Percentiles rank a stretch among this genome's conserved stretches.
phyloP scores from a whole-genome alignment of 2,113 vertebrate genomes.

The Ageneiosus marmoratus region DNA sequence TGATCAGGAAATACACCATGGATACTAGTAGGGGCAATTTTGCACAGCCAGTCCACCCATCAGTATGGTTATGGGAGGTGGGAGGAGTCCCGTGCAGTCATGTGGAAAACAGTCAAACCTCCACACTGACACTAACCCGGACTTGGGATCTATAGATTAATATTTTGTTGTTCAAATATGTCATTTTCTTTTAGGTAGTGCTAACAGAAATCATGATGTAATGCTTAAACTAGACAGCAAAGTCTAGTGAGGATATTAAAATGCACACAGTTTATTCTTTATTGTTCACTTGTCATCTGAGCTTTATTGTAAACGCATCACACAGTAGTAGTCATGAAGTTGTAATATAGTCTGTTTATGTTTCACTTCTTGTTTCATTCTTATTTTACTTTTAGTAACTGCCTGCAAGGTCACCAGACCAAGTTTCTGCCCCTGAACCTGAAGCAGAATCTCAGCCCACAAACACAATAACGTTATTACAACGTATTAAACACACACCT shows the following conservation, averaged over 20 bases:
- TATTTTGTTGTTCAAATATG: not conserved
- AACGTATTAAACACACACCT: not conserved
- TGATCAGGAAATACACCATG: too few species aligned
- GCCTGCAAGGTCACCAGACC: constrained; percentile 27
- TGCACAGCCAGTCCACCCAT: too few species aligned
- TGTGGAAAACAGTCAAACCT: not conserved
- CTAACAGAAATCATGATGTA: not conserved
- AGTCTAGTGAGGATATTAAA: not conserved
- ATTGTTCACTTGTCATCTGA: not conserved
- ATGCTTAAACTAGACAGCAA: not conserved
- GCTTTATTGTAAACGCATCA: not conserved
- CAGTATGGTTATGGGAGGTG: too few species aligned
- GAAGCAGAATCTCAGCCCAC: not conserved
- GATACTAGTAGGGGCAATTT: too few species aligned
- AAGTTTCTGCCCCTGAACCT: not conserved
- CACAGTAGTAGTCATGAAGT: not conserved
- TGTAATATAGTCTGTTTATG: not conserved
- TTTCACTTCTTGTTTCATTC: constrained; percentile 45
- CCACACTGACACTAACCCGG: too few species aligned
- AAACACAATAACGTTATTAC: not conserved
- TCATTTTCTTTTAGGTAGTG: not conserved
- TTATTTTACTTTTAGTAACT: constrained; percentile 30
- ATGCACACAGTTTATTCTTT: not conserved
- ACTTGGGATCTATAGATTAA: not conserved
- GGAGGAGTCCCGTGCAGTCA: too few species aligned